Base-by-base conservation (phyloP, 2,888 invertebrate genomes). In the Rutpela maculata region DNA sequence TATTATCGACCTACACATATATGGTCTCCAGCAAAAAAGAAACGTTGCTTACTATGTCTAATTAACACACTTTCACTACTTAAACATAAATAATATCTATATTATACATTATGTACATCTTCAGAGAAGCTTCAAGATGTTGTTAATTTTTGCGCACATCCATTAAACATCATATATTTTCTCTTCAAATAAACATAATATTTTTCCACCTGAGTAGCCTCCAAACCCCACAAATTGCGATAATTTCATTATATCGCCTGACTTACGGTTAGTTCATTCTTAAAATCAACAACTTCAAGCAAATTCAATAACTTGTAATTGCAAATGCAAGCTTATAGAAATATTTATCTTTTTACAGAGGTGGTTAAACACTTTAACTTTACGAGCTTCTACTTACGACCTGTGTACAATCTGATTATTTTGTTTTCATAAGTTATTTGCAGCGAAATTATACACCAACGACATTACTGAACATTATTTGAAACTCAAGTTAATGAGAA, bases 241-340 rank as follows among this genome's bases (percentile, higher is more conserved):
- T 57, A 69, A 57, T 57, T 50, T 56, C n/a, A 18, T 69, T 35
- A 50, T 35, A 15, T 56, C 31, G 56, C 56, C 38, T 57, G 57
- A 31, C 57, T 69, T 26, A 69, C 26, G 18, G 35, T 55, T 26
- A 15, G 56, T 12, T 57, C 57, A 57, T 57, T 15, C 50, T n/a
- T 50, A 50, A 50, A n/a, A 50, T 50, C 50, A 50, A 50, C 50
- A 50, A 50, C 50, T 50, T 50, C n/a, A 50, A 50, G 50, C 50
- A 15, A 50, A 50, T 50, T n/a, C 50, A 50, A 50, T 50, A 50
- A n/a, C 50, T 50, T 50, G 5, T 50, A 50, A 50, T n/a, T 50
- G 50, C n/a, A 50, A n/a, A 50, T 6, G 50, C 50, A 50, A n/a
- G 50, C 50, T 50, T 50, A 50, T 50, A 50, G n/a, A 50, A 50